A percentile compares a stretch with the other conserved stretches of the same genome.
Evolutionary conservation across 2,888 invertebrate genomes (phyloP).

Genomic region (Polydrusus cervinus): DNA sequence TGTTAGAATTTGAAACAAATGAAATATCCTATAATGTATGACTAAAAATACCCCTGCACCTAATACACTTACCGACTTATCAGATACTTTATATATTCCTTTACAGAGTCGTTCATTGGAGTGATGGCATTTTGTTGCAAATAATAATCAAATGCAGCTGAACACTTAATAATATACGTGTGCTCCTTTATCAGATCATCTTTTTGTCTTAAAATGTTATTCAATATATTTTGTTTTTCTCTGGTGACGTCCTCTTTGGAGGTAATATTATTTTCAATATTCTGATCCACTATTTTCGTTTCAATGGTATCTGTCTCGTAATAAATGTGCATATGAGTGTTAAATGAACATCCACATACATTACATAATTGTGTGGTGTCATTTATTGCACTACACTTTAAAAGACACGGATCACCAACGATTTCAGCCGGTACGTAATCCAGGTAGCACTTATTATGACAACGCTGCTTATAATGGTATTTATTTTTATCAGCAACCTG

Average conservation of each 20-base stretch:
- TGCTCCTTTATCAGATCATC: conserved; percentile 61
- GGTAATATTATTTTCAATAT: conserved; percentile 59
- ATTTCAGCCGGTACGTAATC: conserved; percentile 63
- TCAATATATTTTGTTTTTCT: conserved; percentile 57
- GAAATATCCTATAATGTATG: too few relatives aligned
- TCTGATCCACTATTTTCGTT: conserved; percentile 60
- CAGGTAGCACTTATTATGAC: conserved; percentile 66
- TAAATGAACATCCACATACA: conserved; percentile 63
- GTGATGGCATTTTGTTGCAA: conserved; percentile 65
- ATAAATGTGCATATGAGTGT: conserved; percentile 66
- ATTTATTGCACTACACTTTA: conserved; percentile 63
- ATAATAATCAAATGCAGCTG: conserved; percentile 66
- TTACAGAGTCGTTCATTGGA: conserved; percentile 64
- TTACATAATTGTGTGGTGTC: conserved; percentile 57
- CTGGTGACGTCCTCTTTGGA: conserved; percentile 58
- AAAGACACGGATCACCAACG: conserved; percentile 63
- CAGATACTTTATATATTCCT: conserved; percentile 64
- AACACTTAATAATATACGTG: conserved; percentile 59
- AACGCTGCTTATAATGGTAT: conserved; percentile 64
- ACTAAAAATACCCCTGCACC: too few relatives aligned
- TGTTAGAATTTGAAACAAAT: too few relatives aligned
- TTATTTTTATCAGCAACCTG: conserved; percentile 58
- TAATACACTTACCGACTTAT: conserved; percentile 61
- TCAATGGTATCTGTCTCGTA: conserved; percentile 63
- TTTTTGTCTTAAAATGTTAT: conserved; percentile 56